Evolutionary conservation across 2,888 invertebrate species (phyloP), one percentile per base, ranked within the genome.

Genomic region (Yponomeuta malinellus): DNA sequence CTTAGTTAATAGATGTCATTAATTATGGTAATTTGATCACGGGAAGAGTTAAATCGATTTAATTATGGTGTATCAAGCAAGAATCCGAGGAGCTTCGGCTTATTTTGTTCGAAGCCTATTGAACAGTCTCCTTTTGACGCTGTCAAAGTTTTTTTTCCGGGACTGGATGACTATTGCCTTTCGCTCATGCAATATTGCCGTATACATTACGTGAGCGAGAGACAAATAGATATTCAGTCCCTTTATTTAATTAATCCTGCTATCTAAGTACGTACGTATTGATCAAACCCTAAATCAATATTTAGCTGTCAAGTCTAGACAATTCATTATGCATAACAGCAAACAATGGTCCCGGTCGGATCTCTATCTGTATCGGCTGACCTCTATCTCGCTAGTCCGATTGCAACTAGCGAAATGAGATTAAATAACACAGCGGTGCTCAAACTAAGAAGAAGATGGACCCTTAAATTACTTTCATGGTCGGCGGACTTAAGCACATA

Each of bases 11-110:
- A 71, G 72, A 63, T n/a, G 10, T 33, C 71, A 74, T 74, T 74
- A 72, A 74, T 75, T 75, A 74, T 72, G 70, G 72, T 72, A 73
- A 71, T 73, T 72, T 73, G 69, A 73, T 72, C 68, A 69, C 52
- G 23, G 10, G 71, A 71, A 69, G 70, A 33, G 52, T 69, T 74
- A 70, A 74, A 71, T 72, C 23, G 10, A 10, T 31, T 68, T 68
- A 68, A 68, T 68, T 68, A 68, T 29, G 10, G 31, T 31, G 52
- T 73, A 71, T 70, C 70, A 69, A 63, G 31, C 52, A 65, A 59
- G 52, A 12, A 59, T 59, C 52, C 52, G 15, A 10, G 10, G 12
- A 15, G 52, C 52, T 15, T 59, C 15, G 52, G 12, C 52, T 59
- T 59, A 15, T 15, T 59, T 59, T 59, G 52, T 15, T 59, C 15